phyloP scores from a whole-genome alignment of 2,113 vertebrate species.

The Perognathus longimembris region DNA sequence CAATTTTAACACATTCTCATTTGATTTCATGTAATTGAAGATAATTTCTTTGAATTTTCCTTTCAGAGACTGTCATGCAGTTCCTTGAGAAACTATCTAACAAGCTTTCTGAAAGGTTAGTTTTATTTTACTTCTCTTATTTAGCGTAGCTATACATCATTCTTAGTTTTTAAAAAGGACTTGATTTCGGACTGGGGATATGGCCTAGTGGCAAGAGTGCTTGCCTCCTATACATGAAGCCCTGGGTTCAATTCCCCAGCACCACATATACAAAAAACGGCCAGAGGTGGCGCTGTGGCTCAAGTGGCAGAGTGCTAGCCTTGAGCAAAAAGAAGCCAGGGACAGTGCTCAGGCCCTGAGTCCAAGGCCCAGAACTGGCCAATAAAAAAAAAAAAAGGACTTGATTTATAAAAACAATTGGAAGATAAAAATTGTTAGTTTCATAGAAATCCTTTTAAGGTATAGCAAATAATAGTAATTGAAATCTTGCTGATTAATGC shows the following conservation, averaged over 20 bases:
- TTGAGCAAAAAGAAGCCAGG: too few species aligned
- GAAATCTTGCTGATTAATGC: neutral
- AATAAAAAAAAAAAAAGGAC: too few species aligned
- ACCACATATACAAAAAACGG: too few species aligned
- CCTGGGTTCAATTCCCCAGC: too few species aligned
- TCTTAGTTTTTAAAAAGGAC: neutral
- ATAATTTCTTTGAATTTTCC: conserved; percentile 31
- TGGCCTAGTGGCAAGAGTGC: too few species aligned
- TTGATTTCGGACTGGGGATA: too few species aligned
- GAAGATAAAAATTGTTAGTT: neutral
- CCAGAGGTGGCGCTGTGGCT: too few species aligned
- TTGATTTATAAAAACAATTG: conserved; percentile 6
- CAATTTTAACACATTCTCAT: conserved; percentile 5
- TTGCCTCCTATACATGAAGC: too few species aligned
- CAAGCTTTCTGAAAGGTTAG: conserved; percentile 93
- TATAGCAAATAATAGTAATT: neutral
- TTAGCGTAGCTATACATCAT: neutral
- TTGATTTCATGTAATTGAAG: conserved; percentile 32
- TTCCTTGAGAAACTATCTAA: conserved; percentile 96
- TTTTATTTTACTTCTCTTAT: conserved; percentile 50
- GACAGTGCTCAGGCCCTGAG: too few species aligned
- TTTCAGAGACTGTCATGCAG: conserved; percentile 93
- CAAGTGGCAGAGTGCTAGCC: too few species aligned
- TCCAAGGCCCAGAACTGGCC: too few species aligned
- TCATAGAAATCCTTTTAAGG: neutral